Evolutionary conservation across 2,797 vertebrate genomes (phyloP), one percentile per base, ranked within the genome.

Genomic region (Semotilus atromaculatus): DNA sequence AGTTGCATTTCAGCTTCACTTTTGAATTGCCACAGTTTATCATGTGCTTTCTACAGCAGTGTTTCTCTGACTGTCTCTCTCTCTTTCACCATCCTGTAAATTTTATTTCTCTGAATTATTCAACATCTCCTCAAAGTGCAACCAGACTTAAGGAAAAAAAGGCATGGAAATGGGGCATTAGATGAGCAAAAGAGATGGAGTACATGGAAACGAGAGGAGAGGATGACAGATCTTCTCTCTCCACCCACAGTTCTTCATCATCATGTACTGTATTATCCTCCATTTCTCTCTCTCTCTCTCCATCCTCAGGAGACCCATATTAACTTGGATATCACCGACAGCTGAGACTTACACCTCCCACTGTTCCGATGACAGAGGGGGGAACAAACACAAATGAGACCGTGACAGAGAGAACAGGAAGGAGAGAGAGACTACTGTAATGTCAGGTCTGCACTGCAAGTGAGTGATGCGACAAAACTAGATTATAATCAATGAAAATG

Each of bases 31-130:
- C 7, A 55, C 53, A n/a, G 21, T 60, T 18, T 43, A 45, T 83
- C 26, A 21, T 21, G 43, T 51, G 58, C 31, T 75, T 26, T 83
- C 43, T 53, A n/a, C 72, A 36, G 31, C 43, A 55, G n/a, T 60
- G 36, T 43, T 34, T 68, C 79, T 34, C 48, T 67, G 45, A 48
- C 64, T 53, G 60, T 81, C 45, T 45, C 36, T n/a, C 36, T 31
- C 51, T 48, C 36, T 73, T 51, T 48, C 53, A 34, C 70, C 23
- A 13, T 58, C 53, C 14, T 58, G 31, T 58, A 38, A 38, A 80
- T 81, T 43, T 43, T 26, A 66, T 74, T 81, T 67, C 43, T 85
- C 60, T 76, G 55, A 80, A 80, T 85, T 76, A 75, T 81, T 76
- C 34, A 74, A n/a, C 29, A 2, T 70, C 36, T 81, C 48, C 75